These are phyloP conservation scores for Gandaritis pyraliata DNA, from an alignment of 2,888 invertebrate genomes.

Conservation along the genomic window DNA sequence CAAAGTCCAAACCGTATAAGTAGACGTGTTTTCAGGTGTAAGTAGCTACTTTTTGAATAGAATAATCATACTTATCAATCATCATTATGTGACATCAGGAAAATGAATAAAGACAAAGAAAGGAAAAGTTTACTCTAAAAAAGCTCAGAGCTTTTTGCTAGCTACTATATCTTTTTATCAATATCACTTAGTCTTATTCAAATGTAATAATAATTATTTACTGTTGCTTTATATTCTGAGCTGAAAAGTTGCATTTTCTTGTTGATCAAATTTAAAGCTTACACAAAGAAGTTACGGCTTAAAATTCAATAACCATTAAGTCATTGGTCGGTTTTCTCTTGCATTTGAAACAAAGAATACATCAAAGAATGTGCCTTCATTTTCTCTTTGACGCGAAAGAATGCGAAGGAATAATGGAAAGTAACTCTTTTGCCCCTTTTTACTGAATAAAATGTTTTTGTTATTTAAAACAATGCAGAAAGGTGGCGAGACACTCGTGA, in stretches of 20 bases:
- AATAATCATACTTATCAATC: too few relatives aligned
- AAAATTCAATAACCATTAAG: neutral
- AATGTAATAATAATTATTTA: conserved; percentile 11
- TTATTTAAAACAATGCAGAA: conserved; percentile 32
- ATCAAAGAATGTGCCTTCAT: conserved; percentile 43
- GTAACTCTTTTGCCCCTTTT: conserved; percentile 37
- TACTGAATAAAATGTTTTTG: conserved; percentile 35
- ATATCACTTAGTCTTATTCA: neutral
- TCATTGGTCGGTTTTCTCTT: conserved; percentile 14
- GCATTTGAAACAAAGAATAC: conserved; percentile 43
- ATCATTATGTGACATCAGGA: too few relatives aligned
- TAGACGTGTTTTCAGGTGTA: too few relatives aligned
- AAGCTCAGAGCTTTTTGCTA: neutral
- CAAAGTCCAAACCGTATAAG: too few relatives aligned
- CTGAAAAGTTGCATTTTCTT: conserved; percentile 1
- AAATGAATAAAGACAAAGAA: too few relatives aligned
- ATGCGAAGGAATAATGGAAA: conserved; percentile 41
- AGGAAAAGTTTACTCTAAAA: too few relatives aligned
- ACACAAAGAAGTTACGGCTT: neutral
- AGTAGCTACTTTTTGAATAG: too few relatives aligned
- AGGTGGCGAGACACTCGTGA: conserved; percentile 9
- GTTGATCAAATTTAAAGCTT: conserved; percentile 3
- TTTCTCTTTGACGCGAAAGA: conserved; percentile 41
- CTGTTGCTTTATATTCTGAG: conserved; percentile 1
- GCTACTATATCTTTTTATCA: neutral